Evolutionary conservation across 2,113 vertebrate genomes (phyloP), one percentile per base, ranked within the genome.

Genomic region (Calidris pugnax): DNA sequence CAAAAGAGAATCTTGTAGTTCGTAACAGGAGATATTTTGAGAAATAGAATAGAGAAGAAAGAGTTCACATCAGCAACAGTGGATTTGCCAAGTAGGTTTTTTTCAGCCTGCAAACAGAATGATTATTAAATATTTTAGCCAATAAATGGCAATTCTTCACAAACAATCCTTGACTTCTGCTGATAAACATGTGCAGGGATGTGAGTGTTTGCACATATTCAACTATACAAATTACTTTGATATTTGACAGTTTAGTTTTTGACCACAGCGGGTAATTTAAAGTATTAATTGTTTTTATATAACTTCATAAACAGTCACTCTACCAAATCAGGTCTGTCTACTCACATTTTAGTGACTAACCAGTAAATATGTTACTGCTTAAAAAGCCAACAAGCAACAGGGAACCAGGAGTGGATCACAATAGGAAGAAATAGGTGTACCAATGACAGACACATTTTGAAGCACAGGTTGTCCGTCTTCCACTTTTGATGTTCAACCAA

Each of bases 101-200:
- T 89, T 69, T 53, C 20, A 86, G 45, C 13, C 14, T 81, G 32
- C 21, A 14, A 85, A 41, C 33, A 59, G 24, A 85, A 43, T 0
- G 5, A 5, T 64, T 89, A 63, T 21, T 88, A 84, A 88, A 69
- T 55, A 91, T 66, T 91, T 91, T 55, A 56, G n/a, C 14, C n/a
- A 76, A 75, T 51, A 81, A 64, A 53, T 7, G 2, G 9, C 41
- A 64, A 80, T 62, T 80, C 26, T 45, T 74, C 30, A 53, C 57
- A 66, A 92, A 56, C 9, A 69, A 39, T 35, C 17, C 26, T 35
- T 37, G n/a, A 48, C 33, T 87, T 85, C 71, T 55, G 75, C 55
- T 35, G 75, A 33, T 9, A 55, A 5, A 4, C 41, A 33, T 0
- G 0, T 45, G 37, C 14, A 37, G 22, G 12, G 21, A 13, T 28